Conservation (phyloP, 2,797 vertebrate genomes). For the Gymnoscopelus braueri region DNA sequence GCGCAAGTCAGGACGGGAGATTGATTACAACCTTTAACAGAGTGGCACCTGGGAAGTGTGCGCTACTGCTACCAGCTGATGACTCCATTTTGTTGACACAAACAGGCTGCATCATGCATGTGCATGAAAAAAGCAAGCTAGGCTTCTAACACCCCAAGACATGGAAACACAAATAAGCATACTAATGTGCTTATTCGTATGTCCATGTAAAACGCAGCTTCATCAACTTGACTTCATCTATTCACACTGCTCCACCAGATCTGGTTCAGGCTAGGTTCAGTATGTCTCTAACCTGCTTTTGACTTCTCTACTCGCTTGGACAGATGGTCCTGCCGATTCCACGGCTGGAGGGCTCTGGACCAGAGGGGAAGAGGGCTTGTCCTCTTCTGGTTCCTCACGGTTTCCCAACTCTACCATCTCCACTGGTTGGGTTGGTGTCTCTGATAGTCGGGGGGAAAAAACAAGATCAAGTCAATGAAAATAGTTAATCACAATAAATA, state of each 20-base stretch:
- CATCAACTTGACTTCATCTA: not conserved
- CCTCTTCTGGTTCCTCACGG: conserved; percentile 75
- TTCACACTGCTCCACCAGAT: not conserved
- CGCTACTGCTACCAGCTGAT: conserved; percentile 44
- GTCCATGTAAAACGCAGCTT: not conserved
- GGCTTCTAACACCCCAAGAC: conserved; percentile 7
- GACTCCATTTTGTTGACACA: conserved; percentile 41
- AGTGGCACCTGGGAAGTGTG: conserved; percentile 63
- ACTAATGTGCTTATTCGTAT: not conserved
- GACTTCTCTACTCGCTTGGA: conserved; percentile 87
- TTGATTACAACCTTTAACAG: conserved; percentile 74
- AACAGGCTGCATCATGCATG: conserved; percentile 18
- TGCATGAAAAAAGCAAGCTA: conserved; percentile 30
- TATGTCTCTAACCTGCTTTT: conserved; percentile 89
- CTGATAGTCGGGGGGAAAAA: conserved; percentile 66
- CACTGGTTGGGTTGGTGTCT: conserved; percentile 86
- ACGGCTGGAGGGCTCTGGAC: conserved; percentile 82
- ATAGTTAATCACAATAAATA: conserved; percentile 10
- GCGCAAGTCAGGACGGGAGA: conserved; percentile 58
- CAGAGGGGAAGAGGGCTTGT: conserved; percentile 80
- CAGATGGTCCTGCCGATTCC: conserved; percentile 82
- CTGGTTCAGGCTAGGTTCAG: conserved; percentile 43
- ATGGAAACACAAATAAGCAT: conserved; percentile 11
- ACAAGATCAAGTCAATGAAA: conserved; percentile 16
- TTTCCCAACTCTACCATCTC: conserved; percentile 67